phyloP scores from a whole-genome alignment of 2,797 vertebrate genomes.

The Gobionotothen gibberifrons region DNA sequence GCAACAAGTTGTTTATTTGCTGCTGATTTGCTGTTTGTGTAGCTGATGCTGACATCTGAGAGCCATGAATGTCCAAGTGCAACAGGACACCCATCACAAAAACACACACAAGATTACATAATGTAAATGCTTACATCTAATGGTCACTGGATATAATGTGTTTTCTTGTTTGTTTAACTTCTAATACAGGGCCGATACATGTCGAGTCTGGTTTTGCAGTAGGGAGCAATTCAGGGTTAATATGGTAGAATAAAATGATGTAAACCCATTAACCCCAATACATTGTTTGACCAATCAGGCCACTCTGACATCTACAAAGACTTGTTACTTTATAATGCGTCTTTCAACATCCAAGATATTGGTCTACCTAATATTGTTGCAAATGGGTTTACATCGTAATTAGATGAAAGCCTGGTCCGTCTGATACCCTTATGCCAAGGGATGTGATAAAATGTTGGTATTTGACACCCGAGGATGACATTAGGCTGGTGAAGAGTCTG shows the following conservation, averaged over 20 bases:
- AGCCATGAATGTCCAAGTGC: neutral
- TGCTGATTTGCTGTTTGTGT: conserved; percentile 30
- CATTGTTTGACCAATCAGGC: no score
- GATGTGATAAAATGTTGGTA: no score
- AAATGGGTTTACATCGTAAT: no score
- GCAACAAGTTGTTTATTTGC: conserved; percentile 32
- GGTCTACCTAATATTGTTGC: no score
- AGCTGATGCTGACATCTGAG: conserved; percentile 30
- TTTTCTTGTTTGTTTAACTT: conserved; percentile 3
- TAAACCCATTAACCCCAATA: neutral
- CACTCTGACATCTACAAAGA: no score
- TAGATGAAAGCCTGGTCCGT: no score
- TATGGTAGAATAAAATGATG: neutral
- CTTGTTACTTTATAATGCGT: no score
- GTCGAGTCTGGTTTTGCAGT: neutral
- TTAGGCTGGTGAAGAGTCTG: no score
- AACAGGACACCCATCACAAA: conserved; percentile 22
- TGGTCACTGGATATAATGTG: neutral
- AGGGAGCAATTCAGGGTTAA: neutral
- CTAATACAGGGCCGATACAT: neutral
- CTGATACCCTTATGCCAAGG: no score
- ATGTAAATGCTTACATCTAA: conserved; percentile 1
- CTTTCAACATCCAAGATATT: no score
- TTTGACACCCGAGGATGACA: no score
- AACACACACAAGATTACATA: conserved; percentile 15